These are phyloP conservation scores for Mesocricetus auratus DNA, from an alignment of 2,113 vertebrate genomes.

Conservation along the genomic window DNA sequence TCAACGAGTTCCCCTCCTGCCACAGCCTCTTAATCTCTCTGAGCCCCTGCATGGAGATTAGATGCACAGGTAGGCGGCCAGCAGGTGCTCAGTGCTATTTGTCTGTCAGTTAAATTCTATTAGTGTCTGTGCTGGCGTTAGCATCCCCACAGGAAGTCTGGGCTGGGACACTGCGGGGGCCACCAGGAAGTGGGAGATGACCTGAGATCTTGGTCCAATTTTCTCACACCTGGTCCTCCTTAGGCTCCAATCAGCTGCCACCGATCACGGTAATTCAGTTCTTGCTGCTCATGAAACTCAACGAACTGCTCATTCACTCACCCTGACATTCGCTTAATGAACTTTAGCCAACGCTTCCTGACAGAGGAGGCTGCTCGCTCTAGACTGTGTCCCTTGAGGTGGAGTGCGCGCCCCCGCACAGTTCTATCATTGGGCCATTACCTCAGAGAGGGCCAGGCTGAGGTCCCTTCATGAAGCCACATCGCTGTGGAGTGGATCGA, in stretches of 20 bases:
- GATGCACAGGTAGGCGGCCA: neutral
- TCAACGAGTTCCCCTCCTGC: neutral
- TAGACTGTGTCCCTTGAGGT: neutral
- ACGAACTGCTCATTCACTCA: neutral
- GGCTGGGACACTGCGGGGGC: neutral
- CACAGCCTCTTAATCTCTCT: neutral
- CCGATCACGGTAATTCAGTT: neutral
- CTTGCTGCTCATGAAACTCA: neutral
- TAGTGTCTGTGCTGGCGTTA: neutral
- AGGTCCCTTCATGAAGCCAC: neutral
- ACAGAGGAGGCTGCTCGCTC: neutral
- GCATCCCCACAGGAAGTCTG: neutral
- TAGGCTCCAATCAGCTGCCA: neutral
- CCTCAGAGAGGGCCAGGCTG: neutral
- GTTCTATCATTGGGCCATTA: neutral
- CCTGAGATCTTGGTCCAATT: neutral
- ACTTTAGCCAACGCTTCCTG: neutral
- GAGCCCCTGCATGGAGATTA: neutral
- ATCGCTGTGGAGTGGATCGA: neutral
- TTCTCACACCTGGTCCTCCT: neutral
- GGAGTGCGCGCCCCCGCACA: accelerated
- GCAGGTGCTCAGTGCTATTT: neutral
- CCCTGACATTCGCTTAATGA: neutral
- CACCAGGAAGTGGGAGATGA: slow-evolving; percentile 2
- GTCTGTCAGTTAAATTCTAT: neutral